phyloP scores from a whole-genome alignment of 1,140 invertebrate species.

The Lethrus apterus region DNA sequence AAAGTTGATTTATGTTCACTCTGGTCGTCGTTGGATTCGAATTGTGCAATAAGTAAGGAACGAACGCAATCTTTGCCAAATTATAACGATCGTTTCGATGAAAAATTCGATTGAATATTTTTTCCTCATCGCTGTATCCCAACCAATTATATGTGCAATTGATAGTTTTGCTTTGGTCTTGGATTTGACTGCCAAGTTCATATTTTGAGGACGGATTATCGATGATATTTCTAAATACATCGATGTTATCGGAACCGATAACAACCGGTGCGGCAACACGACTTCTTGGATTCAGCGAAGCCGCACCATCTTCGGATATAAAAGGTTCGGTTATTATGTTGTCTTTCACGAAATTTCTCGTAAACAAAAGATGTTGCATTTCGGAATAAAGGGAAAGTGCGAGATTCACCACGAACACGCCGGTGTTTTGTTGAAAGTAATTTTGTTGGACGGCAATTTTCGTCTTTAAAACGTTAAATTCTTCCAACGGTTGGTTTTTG shows the following conservation, averaged over 20 bases:
- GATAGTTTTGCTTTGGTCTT: slow-evolving; percentile 88
- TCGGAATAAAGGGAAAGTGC: slow-evolving; percentile 80
- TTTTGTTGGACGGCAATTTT: slow-evolving; percentile 79
- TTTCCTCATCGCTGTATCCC: slow-evolving; percentile 66
- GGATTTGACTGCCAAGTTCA: slow-evolving; percentile 91
- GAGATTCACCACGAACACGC: slow-evolving; percentile 79
- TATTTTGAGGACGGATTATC: slow-evolving; percentile 84
- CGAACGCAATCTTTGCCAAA: slow-evolving; percentile 77
- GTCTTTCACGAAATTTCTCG: slow-evolving; percentile 77
- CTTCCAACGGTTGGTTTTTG: slow-evolving; percentile 69
- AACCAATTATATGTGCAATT: slow-evolving; percentile 94
- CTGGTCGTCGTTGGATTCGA: slow-evolving; percentile 76
- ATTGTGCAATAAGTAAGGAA: slow-evolving; percentile 77
- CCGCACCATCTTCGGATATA: slow-evolving; percentile 53
- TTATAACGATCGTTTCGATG: slow-evolving; percentile 89
- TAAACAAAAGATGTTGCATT: slow-evolving; percentile 72
- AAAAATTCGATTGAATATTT: slow-evolving; percentile 75
- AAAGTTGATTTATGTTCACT: slow-evolving; percentile 61
- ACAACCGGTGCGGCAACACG: slow-evolving; percentile 85
- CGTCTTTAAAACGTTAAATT: slow-evolving; percentile 59
- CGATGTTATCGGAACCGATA: slow-evolving; percentile 82
- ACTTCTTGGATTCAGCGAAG: slow-evolving; percentile 73
- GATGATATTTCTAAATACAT: slow-evolving; percentile 86
- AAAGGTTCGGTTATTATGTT: slow-evolving; percentile 88
- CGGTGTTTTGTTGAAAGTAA: slow-evolving; percentile 79